Evolutionary conservation across 2,888 invertebrate species (phyloP).

Genomic region (Drosophila lacicola): DNA sequence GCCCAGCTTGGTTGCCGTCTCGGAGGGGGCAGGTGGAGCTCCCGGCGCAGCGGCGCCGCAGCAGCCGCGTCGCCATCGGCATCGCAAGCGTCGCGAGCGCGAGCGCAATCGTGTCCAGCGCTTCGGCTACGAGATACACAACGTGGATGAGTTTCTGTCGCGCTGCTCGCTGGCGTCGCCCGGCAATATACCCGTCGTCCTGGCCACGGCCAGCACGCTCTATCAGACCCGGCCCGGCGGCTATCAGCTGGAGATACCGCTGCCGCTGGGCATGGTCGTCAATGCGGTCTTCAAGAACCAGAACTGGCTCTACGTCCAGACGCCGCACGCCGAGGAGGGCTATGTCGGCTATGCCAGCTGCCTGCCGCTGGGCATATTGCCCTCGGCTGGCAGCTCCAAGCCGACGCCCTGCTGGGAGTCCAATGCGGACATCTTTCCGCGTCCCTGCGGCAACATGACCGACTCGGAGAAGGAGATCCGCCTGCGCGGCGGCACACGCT

Average conservation of each 20-base stretch:
- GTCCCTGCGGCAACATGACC: conserved; percentile 92
- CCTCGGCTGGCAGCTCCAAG: conserved; percentile 85
- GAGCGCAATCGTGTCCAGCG: conserved; percentile 83
- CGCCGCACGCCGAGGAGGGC: conserved; percentile 93
- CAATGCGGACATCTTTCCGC: conserved; percentile 92
- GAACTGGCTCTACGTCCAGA: conserved; percentile 94
- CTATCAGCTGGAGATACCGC: conserved; percentile 88
- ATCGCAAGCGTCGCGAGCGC: conserved; percentile 81
- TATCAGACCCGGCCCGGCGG: conserved; percentile 91
- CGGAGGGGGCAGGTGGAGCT: conserved; percentile 53
- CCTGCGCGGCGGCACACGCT: conserved; percentile 88
- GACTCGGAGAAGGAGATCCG: conserved; percentile 90
- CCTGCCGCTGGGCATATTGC: conserved; percentile 91
- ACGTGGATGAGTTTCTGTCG: conserved; percentile 91
- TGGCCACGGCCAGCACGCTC: conserved; percentile 90
- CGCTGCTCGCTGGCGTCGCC: conserved; percentile 93
- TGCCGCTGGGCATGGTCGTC: conserved; percentile 93
- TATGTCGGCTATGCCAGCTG: conserved; percentile 92
- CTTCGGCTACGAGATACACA: conserved; percentile 92
- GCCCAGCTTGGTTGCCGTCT: conserved; percentile 84
- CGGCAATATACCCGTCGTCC: conserved; percentile 93
- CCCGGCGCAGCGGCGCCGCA: conserved; percentile 58
- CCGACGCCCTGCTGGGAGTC: conserved; percentile 92
- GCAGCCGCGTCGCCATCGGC: conserved; percentile 82
- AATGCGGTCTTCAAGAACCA: conserved; percentile 94